Evolutionary conservation across 1,140 invertebrate species (phyloP).

Genomic region (Melipona quadrifasciata): DNA sequence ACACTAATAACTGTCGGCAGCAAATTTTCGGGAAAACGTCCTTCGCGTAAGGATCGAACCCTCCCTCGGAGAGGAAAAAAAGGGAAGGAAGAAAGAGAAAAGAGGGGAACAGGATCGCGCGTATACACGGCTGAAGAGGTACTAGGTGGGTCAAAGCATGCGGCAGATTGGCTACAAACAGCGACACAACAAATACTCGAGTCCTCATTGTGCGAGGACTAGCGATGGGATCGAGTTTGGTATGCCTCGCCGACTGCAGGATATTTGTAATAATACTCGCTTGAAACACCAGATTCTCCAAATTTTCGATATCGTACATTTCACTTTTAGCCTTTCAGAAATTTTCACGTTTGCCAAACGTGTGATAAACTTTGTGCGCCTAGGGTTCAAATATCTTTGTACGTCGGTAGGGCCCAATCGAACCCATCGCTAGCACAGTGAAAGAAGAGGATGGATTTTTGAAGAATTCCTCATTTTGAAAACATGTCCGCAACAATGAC

Average conservation of each 20-base stretch:
- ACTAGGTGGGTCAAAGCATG: constrained; percentile 67
- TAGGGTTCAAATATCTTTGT: not conserved
- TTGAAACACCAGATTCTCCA: no score
- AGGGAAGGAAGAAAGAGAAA: not conserved
- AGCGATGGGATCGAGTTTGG: constrained; percentile 32
- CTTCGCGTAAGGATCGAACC: not conserved
- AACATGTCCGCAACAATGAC: constrained; percentile 82
- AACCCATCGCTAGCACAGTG: not conserved
- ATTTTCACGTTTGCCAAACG: no score
- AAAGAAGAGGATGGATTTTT: constrained; percentile 9
- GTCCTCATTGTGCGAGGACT: constrained; percentile 75
- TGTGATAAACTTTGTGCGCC: no score
- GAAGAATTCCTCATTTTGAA: constrained; percentile 77
- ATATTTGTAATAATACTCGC: no score
- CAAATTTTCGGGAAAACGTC: constrained; percentile 62
- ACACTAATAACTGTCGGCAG: constrained; percentile 79
- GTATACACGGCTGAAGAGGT: constrained; percentile 29
- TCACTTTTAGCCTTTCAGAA: no score
- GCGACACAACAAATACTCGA: constrained; percentile 81
- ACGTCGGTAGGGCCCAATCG: not conserved
- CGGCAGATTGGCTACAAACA: constrained; percentile 77
- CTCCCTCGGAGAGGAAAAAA: not conserved
- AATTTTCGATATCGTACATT: no score
- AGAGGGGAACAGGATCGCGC: constrained; percentile 12
- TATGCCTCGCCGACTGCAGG: not conserved